Evolutionary conservation across 1,140 invertebrate genomes (phyloP), one percentile per base, ranked within the genome.

Genomic region (Physella acuta): DNA sequence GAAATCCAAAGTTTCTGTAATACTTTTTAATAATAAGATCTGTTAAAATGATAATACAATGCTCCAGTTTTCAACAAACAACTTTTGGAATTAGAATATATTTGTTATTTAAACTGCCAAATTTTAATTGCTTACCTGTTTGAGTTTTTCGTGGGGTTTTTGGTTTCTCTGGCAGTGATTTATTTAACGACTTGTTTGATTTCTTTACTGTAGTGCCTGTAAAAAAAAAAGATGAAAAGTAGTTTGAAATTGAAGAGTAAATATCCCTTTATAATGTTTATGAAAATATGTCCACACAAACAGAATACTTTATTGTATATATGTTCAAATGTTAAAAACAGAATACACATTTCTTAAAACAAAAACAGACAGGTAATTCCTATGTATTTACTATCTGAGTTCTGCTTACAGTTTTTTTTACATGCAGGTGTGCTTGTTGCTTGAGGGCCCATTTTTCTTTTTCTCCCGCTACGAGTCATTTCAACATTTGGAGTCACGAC

Each of bases 381-480:
- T n/a, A n/a, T n/a, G n/a, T n/a, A n/a, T n/a, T 65, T 53, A 39
- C 34, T 44, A 20, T 44, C 28, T 62, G 24, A 24, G 3, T 39
- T 56, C n/a, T n/a, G 51, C 30, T 26, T 55, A 8, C 51, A 26
- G 26, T 24, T 24, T 39, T 72, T 70, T 63, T 80, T 77, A 24
- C 76, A 77, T 26, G 75, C 79, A 20, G 80, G 80, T 24, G 80
- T 79, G 68, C 79, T 80, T 11, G 77, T 76, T 16, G 78, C 73
- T 62, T 72, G 51, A 16, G 76, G 73, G 28, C 68, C 74, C 3
- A 37, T 28, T 24, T 72, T 73, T 31, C 72, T 61, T 52, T 74
- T 78, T 52, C 59, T 72, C 3, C 62, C 56, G 49, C 66, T 68
- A 5, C 36, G 66, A 31, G 20, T 16, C 11, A 1, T 31, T 30